These are phyloP conservation scores for Troides helena DNA, from an alignment of 2,888 invertebrate genomes.

Conservation along the genomic window DNA sequence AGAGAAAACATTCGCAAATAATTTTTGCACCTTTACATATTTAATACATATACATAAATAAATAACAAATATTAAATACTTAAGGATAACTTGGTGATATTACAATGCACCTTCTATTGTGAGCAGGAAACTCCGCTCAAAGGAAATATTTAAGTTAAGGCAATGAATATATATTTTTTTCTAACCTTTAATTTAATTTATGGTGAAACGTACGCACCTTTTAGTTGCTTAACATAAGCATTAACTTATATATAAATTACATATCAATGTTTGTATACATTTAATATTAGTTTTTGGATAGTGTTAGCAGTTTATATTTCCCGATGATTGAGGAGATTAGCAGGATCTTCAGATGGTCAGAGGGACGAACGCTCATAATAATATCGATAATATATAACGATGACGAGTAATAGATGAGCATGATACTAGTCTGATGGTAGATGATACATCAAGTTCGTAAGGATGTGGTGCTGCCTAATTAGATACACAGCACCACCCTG, in stretches of 20 bases:
- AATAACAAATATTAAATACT: not conserved
- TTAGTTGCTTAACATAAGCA: not conserved
- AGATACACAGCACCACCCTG: no score
- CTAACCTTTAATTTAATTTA: not conserved
- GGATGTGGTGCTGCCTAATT: no score
- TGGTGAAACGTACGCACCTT: conserved; percentile 1
- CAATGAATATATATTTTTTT: not conserved
- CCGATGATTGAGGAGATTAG: not conserved
- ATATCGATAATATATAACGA: no score
- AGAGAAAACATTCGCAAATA: no score
- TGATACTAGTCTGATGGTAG: no score
- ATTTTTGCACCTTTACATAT: not conserved
- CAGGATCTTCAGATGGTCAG: no score
- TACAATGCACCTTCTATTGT: not conserved
- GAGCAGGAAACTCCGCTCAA: not conserved
- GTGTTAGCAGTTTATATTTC: not conserved
- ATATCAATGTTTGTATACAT: not conserved
- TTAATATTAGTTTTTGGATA: not conserved
- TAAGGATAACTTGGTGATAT: not conserved
- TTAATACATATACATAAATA: not conserved
- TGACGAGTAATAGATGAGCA: no score
- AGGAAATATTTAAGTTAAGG: not conserved
- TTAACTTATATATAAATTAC: not conserved
- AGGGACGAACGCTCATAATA: no score
- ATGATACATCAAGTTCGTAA: no score